Conservation (phyloP, 1,140 invertebrate species). For the Eueides isabella region DNA sequence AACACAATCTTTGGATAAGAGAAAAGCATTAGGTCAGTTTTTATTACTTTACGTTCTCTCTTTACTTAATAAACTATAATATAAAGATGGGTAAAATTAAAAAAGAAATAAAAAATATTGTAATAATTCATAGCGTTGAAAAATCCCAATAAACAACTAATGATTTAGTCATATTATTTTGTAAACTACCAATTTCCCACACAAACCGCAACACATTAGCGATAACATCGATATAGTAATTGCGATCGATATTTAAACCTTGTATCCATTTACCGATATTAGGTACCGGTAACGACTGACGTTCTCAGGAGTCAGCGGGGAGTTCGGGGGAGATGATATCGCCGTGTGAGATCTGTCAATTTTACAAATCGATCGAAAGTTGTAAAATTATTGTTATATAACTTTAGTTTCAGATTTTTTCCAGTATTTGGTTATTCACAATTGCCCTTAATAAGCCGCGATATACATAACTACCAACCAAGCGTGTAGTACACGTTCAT, state of each 20-base stretch:
- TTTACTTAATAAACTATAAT: too few relatives aligned
- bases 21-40: too few relatives aligned
- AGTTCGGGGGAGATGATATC: slow-evolving; percentile 63
- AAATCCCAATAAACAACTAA: not conserved
- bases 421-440: too few relatives aligned
- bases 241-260: slow-evolving; percentile 57
- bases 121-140: not conserved
- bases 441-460: too few relatives aligned
- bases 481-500: too few relatives aligned
- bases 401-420: not conserved
- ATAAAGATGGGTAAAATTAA: too few relatives aligned
- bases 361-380: slow-evolving; percentile 51
- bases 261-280: slow-evolving; percentile 52
- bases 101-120: not conserved
- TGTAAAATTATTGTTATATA: not conserved
- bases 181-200: slow-evolving; percentile 50
- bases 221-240: slow-evolving; percentile 60
- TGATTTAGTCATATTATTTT: not conserved
- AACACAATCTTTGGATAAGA: too few relatives aligned
- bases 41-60: too few relatives aligned
- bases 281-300: slow-evolving; percentile 61
- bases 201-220: slow-evolving; percentile 56
- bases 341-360: slow-evolving; percentile 71
- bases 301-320: slow-evolving; percentile 71
- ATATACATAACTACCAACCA: too few relatives aligned